Conservation (phyloP, 1,140 invertebrate species). For the Papilio glaucus region DNA sequence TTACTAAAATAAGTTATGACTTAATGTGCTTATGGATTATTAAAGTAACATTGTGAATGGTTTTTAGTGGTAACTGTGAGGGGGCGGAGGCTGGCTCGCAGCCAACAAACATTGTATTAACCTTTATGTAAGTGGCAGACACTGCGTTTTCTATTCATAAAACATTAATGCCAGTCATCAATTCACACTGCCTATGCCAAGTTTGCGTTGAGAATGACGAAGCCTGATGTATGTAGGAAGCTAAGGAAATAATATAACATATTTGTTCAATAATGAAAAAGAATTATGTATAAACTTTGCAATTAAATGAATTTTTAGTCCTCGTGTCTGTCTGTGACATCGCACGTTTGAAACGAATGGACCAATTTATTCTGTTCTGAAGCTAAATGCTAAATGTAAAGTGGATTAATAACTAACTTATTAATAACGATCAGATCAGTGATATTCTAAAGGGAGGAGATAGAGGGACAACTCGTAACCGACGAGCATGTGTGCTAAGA, state of each 20-base stretch:
- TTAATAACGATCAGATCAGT: too few relatives aligned
- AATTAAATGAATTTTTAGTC: too few relatives aligned
- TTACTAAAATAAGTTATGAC: not conserved
- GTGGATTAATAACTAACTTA: too few relatives aligned
- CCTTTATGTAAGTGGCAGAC: slow-evolving; percentile 24
- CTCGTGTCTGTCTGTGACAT: too few relatives aligned
- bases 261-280: too few relatives aligned
- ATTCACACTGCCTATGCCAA: slow-evolving; percentile 9
- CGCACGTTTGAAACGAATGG: too few relatives aligned
- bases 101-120: slow-evolving; percentile 22
- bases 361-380: too few relatives aligned
- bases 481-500: too few relatives aligned
- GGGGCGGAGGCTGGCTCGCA: slow-evolving; percentile 4
- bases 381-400: too few relatives aligned
- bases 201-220: slow-evolving; percentile 5
- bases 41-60: slow-evolving; percentile 2
- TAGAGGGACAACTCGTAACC: too few relatives aligned
- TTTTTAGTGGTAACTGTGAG: slow-evolving; percentile 20
- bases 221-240: not conserved
- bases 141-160: slow-evolving; percentile 25
- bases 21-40: slow-evolving; percentile 10
- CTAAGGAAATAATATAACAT: not conserved
- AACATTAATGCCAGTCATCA: slow-evolving; percentile 25
- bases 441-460: too few relatives aligned
- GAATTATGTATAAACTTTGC: too few relatives aligned